A percentile compares a stretch with the other conserved stretches of the same genome.
phyloP scores from a whole-genome alignment of 2,888 invertebrate species.

The Formica aserva region DNA sequence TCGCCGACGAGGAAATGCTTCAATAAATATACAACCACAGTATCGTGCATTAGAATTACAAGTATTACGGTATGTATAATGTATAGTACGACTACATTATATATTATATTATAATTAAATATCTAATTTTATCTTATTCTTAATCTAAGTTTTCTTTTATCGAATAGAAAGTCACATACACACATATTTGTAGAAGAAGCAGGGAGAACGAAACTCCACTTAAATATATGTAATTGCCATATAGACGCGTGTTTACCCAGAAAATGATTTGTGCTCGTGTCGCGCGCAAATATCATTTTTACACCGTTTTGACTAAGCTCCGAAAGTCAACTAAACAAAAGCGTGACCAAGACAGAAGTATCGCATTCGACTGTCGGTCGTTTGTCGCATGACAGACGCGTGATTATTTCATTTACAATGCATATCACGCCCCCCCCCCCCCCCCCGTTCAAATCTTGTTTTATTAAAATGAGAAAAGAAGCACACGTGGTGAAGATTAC shows the following conservation, averaged over 20 bases:
- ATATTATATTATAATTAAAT: constrained; percentile 37
- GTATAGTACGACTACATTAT: constrained; percentile 23
- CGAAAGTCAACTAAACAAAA: constrained; percentile 21
- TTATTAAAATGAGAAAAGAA: background rate
- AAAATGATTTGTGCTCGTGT: constrained; percentile 57
- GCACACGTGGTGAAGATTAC: background rate
- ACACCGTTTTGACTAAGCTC: constrained; percentile 43
- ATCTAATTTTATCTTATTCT: constrained; percentile 19
- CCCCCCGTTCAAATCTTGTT: background rate
- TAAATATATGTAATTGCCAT: constrained; percentile 53
- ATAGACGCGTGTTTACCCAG: constrained; percentile 53
- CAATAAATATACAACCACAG: constrained; percentile 67
- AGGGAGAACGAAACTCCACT: constrained; percentile 50
- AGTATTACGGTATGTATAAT: constrained; percentile 51
- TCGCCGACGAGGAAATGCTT: constrained; percentile 62
- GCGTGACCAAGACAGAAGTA: background rate
- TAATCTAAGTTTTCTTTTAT: background rate
- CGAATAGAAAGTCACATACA: background rate
- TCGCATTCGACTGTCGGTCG: background rate
- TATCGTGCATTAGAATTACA: constrained; percentile 56
- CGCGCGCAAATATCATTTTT: constrained; percentile 63
- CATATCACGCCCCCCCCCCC: background rate
- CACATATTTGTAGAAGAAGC: constrained; percentile 8
- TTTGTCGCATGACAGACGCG: background rate
- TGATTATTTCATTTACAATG: constrained; percentile 3